Conservation (phyloP, 2,113 vertebrate genomes). For the Grammomys surdaster region DNA sequence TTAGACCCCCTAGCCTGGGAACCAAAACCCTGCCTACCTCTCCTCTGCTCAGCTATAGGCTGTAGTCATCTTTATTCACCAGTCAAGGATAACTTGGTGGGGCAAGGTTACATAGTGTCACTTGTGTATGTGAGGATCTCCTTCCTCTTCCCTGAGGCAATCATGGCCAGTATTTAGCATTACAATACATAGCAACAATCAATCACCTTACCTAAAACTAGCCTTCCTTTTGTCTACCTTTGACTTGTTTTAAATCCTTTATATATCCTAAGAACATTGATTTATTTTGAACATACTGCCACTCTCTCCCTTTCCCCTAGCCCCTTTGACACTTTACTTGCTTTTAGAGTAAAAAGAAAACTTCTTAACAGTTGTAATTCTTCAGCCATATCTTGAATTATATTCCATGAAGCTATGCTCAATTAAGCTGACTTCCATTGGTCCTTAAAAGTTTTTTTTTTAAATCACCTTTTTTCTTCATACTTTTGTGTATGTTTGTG, state of each 20-base stretch:
- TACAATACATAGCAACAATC: no score
- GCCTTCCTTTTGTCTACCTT: neutral
- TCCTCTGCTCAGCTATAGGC: no score
- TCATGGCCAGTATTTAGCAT: no score
- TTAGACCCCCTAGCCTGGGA: no score
- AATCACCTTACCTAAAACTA: conserved; percentile 6
- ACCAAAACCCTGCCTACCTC: no score
- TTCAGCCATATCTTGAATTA: neutral
- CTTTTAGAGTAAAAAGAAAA: conserved; percentile 42
- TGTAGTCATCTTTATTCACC: no score
- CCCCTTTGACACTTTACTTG: conserved; percentile 27
- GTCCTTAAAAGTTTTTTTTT: neutral
- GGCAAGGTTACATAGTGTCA: no score
- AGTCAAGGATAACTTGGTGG: no score
- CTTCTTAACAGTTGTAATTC: neutral
- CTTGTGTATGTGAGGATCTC: no score
- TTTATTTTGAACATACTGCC: conserved; percentile 26
- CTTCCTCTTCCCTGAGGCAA: no score
- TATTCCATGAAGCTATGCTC: neutral
- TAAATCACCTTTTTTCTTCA: neutral
- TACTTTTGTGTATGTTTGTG: neutral
- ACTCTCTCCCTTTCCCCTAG: rapidly evolving
- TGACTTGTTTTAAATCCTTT: neutral
- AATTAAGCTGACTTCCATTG: neutral
- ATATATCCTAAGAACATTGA: neutral